Percentiles rank a stretch among this genome's conserved stretches.
phyloP scores from a whole-genome alignment of 1,140 invertebrate species.

The Neodiprion pinetum region DNA sequence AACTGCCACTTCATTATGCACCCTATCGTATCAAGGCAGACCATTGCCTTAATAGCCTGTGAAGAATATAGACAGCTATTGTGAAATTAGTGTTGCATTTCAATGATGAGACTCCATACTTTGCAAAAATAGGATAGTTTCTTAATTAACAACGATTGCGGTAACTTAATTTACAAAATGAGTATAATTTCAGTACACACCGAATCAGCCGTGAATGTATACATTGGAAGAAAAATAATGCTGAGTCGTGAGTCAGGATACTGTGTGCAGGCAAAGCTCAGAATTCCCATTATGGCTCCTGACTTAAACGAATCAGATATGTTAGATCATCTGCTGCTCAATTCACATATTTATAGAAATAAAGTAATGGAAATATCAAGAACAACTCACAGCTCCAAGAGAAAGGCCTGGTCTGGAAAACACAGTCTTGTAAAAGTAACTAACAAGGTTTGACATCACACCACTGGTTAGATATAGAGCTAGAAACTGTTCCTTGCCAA shows the following conservation, averaged over 20 bases:
- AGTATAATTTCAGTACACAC: constrained; percentile 65
- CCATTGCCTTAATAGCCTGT: constrained; percentile 86
- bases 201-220: constrained; percentile 83
- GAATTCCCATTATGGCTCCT: constrained; percentile 89
- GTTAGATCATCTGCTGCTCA: constrained; percentile 3
- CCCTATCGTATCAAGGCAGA: constrained; percentile 83
- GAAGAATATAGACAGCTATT: constrained; percentile 42
- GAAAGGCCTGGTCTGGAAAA: constrained; percentile 74
- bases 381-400: constrained; percentile 85
- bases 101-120: neutral
- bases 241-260: constrained; percentile 86
- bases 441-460: constrained; percentile 86
- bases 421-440: constrained; percentile 80
- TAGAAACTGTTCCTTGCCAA: constrained; percentile 93
- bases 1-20: constrained; percentile 88
- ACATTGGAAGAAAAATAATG: constrained; percentile 89
- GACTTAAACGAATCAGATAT: constrained; percentile 70
- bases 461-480: constrained; percentile 90
- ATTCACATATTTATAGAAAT: constrained; percentile 7
- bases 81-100: constrained; percentile 22
- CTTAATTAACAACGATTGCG: constrained; percentile 26
- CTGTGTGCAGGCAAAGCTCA: constrained; percentile 86
- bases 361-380: constrained; percentile 27
- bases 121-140: constrained; percentile 23
- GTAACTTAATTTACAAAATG: constrained; percentile 24